phyloP scores from a whole-genome alignment of 2,888 invertebrate species.

The Athalia rosae region DNA sequence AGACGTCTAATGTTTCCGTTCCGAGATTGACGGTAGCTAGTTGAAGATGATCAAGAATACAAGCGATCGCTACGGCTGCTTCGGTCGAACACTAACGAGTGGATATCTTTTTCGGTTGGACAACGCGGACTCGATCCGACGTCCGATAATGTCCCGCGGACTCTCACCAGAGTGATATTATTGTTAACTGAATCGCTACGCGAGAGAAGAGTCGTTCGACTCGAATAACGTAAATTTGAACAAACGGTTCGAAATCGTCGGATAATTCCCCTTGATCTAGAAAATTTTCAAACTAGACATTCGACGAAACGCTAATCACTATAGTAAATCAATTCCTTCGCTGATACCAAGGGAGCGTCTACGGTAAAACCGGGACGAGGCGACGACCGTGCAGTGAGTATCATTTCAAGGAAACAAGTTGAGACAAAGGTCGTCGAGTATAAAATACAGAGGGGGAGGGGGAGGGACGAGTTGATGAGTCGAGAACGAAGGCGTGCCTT shows the following conservation, averaged over 20 bases:
- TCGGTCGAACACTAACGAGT: background rate
- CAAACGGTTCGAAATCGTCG: background rate
- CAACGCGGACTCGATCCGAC: too few species aligned
- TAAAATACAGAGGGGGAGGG: too few species aligned
- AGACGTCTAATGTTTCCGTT: background rate
- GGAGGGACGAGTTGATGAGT: slow-evolving; percentile 42
- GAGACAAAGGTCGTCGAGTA: slow-evolving; percentile 61
- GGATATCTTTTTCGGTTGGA: background rate
- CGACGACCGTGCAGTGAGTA: too few species aligned
- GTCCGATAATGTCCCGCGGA: too few species aligned
- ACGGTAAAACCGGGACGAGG: background rate
- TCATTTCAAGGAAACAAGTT: slow-evolving; percentile 49
- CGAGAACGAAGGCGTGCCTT: slow-evolving; percentile 62
- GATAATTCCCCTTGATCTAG: too few species aligned
- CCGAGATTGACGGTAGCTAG: background rate
- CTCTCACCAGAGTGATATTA: too few species aligned
- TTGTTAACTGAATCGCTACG: background rate
- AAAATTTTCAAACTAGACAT: too few species aligned
- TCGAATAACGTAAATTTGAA: background rate
- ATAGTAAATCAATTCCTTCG: too few species aligned
- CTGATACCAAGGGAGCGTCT: too few species aligned
- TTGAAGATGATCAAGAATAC: too few species aligned
- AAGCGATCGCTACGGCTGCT: too few species aligned
- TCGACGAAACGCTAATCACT: too few species aligned
- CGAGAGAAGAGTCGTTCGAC: background rate